Evolutionary conservation across 2,797 vertebrate species (phyloP).

Genomic region (Hydrolagus colliei): DNA sequence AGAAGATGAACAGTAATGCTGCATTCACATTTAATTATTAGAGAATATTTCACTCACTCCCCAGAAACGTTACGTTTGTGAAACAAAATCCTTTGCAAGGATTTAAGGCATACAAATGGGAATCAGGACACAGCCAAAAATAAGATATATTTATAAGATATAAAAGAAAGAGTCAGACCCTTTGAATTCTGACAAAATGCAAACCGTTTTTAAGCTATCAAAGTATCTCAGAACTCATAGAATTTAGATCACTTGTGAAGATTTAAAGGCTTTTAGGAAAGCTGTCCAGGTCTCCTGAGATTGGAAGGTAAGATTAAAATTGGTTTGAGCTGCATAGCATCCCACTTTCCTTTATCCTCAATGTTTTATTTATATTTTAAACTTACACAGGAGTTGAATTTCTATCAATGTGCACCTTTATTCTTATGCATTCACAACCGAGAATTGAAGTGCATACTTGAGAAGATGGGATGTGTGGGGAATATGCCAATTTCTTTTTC

Average conservation of each 20-base stretch:
- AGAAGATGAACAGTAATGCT: too few relatives aligned
- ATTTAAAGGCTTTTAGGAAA: slow-evolving; percentile 21
- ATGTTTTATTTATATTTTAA: slow-evolving; percentile 28
- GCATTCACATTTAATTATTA: too few relatives aligned
- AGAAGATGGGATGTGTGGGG: too few relatives aligned
- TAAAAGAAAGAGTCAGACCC: too few relatives aligned
- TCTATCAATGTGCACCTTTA: slow-evolving; percentile 21
- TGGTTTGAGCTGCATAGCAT: slow-evolving; percentile 8
- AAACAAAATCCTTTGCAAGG: too few relatives aligned
- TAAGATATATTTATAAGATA: too few relatives aligned
- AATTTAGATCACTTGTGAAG: slow-evolving; percentile 14
- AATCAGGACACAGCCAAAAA: too few relatives aligned
- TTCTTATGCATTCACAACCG: slow-evolving; percentile 26
- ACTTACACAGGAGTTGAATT: slow-evolving; percentile 4
- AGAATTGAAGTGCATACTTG: neutral
- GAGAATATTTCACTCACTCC: too few relatives aligned
- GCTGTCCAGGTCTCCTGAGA: neutral
- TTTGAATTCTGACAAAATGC: neutral
- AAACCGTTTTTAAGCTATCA: neutral
- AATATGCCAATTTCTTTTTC: too few relatives aligned
- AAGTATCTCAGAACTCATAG: neutral
- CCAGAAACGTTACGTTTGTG: too few relatives aligned
- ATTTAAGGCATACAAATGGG: too few relatives aligned
- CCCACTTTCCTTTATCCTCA: slow-evolving; percentile 3
- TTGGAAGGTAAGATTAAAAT: slow-evolving; percentile 27